Percentiles rank a stretch among this genome's conserved stretches.
These are phyloP conservation scores for Spinus pinus DNA, from an alignment of 2,797 vertebrate species.

Conservation along the genomic window DNA sequence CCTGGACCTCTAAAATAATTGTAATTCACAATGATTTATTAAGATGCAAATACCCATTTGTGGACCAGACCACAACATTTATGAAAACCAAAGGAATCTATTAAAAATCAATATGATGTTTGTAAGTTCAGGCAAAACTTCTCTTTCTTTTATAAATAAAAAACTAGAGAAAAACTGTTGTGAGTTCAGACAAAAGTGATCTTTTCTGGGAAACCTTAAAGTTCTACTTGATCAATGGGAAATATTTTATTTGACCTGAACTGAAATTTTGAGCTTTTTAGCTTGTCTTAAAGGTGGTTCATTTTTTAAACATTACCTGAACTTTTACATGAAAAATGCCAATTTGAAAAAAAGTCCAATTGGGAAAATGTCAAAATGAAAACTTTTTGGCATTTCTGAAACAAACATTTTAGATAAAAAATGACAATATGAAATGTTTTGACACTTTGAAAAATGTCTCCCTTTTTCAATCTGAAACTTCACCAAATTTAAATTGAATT, in stretches of 20 bases:
- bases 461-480: conserved; percentile 12
- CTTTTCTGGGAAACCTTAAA: not conserved
- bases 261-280: not conserved
- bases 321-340: conserved; percentile 15
- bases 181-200: not conserved
- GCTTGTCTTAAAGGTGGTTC: not conserved
- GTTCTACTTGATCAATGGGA: not conserved
- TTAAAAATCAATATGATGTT: not conserved
- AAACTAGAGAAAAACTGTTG: not conserved
- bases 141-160: not conserved
- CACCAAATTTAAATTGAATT: conserved; percentile 48
- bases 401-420: conserved; percentile 56
- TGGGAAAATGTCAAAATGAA: conserved; percentile 42
- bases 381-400: conserved; percentile 47
- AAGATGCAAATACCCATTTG: not conserved
- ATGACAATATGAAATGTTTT: conserved; percentile 51
- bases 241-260: not conserved
- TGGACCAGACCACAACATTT: not conserved
- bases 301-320: conserved; percentile 28
- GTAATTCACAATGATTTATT: not conserved
- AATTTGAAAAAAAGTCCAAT: not conserved
- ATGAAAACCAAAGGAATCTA: not conserved
- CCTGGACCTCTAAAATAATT: not conserved
- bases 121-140: not conserved
- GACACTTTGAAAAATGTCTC: conserved; percentile 45